Evolutionary conservation across 2,113 vertebrate species (phyloP), one percentile per base, ranked within the genome.

Genomic region (Dermatemys mawii): DNA sequence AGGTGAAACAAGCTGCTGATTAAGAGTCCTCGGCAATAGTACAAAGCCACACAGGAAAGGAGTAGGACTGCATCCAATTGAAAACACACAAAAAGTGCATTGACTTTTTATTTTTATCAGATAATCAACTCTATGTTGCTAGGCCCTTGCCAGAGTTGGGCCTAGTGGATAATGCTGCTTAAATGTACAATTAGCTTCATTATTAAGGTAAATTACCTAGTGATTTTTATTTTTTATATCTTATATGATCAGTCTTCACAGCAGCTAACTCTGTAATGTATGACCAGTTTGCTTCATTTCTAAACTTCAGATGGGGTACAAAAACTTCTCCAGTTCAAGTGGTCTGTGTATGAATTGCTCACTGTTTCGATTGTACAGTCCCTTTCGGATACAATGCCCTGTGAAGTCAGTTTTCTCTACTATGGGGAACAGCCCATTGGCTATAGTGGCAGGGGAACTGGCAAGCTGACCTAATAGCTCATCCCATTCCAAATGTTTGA

Each of bases 171-270:
- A 27, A 38, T 89, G 14, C 19, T 93, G n/a, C 63, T 75, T 0
- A n/a, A 14, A 60, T 60, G 10, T 48, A 86, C 51, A 13, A 11
- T 27, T 46, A 87, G 73, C 50, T 50, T 92, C 32, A 48, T 80
- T 90, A 73, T 22, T 55, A 22, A 12, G 22, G 67, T 46, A 0
- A 0, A 12, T 63, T 78, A 90, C 26, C 85, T 84, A n/a, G 35
- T 44, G 29, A 4, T 8, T 26, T 13, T n/a, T 48, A 11, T 48
- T 46, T 24, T 44, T 12, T 27, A 14, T 44, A 26, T 44, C 44
- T 46, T 46, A 13, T 46, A 27, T 12, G 38, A 76, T 76, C 41
- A 46, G 26, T 76, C 13, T 46, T 76, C n/a, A 75, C 24, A 75
- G 38, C 70, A 75, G 38, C 26, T 46, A 76, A 76, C 24, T 76